Percentiles rank a stretch among this genome's conserved stretches.
phyloP scores from a whole-genome alignment of 2,797 vertebrate species.

The Sandelia bainsii region DNA sequence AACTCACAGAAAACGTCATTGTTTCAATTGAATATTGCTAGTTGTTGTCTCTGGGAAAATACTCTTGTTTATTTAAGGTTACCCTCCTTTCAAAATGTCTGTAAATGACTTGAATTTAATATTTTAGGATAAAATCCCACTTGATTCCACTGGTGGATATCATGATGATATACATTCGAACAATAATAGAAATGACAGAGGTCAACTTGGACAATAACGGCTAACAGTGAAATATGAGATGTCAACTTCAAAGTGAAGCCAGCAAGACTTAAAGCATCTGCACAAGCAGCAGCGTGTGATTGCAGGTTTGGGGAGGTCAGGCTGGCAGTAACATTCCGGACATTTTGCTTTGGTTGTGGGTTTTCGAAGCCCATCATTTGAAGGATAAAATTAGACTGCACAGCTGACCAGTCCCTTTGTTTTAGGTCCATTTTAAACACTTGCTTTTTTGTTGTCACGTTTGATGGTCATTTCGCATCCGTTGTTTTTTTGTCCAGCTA shows the following conservation, averaged over 20 bases:
- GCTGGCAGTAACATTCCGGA: constrained; percentile 65
- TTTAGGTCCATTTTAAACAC: constrained; percentile 57
- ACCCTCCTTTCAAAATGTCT: background rate
- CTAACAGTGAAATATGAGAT: constrained; percentile 34
- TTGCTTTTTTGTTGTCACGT: constrained; percentile 59
- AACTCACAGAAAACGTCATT: constrained; percentile 5
- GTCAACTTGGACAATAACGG: constrained; percentile 10
- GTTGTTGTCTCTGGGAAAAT: background rate
- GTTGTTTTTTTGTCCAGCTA: background rate
- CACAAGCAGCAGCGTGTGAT: constrained; percentile 68
- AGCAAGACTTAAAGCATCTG: constrained; percentile 6
- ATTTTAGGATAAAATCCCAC: background rate
- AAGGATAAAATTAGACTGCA: constrained; percentile 65
- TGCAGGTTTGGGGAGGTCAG: constrained; percentile 59
- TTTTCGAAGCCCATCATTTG: constrained; percentile 65
- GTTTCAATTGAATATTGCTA: constrained; percentile 6
- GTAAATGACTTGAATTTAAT: background rate
- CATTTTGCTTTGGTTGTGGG: constrained; percentile 55
- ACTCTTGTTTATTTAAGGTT: background rate
- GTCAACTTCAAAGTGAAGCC: constrained; percentile 43
- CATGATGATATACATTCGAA: background rate
- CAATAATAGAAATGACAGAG: constrained; percentile 1
- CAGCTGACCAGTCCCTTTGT: constrained; percentile 57
- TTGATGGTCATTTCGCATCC: constrained; percentile 37
- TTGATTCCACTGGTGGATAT: background rate